A percentile compares a stretch with the other conserved stretches of the same genome.
Evolutionary conservation across 2,888 invertebrate genomes (phyloP).

Genomic region (Schrankia costaestrigalis): DNA sequence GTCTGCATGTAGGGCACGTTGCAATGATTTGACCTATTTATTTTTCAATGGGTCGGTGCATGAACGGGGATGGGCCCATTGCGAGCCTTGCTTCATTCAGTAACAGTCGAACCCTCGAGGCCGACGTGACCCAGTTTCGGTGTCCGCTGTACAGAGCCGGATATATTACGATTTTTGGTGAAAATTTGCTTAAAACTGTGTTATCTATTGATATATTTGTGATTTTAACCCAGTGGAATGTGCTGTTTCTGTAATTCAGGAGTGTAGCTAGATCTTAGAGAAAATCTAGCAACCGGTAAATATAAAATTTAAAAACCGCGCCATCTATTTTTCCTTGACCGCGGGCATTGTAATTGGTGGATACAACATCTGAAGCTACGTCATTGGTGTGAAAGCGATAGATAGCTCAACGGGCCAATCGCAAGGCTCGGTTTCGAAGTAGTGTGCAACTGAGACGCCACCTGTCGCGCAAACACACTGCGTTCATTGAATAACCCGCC

Average conservation of each 20-base stretch:
- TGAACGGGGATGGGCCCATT: slow-evolving; percentile 72
- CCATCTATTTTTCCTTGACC: slow-evolving; percentile 34
- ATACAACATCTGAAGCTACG: slow-evolving; percentile 29
- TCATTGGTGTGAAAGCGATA: slow-evolving; percentile 50
- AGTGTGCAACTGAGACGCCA: slow-evolving; percentile 68
- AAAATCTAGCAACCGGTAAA: slow-evolving; percentile 30
- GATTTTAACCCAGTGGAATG: slow-evolving; percentile 7
- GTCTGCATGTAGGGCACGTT: slow-evolving; percentile 68
- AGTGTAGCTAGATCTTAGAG: slow-evolving; percentile 11
- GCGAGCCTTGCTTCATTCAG: slow-evolving; percentile 72
- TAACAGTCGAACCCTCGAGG: slow-evolving; percentile 68
- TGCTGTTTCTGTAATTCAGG: slow-evolving; percentile 9
- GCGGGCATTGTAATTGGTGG: slow-evolving; percentile 49
- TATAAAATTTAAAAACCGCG: slow-evolving; percentile 53
- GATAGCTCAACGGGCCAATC: slow-evolving; percentile 47
- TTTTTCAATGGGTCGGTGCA: slow-evolving; percentile 76
- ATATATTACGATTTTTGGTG: slow-evolving; percentile 9
- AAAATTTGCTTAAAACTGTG: slow-evolving; percentile 8
- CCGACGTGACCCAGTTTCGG: slow-evolving; percentile 66
- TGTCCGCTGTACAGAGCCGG: slow-evolving; percentile 27
- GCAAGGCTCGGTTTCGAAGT: slow-evolving; percentile 28
- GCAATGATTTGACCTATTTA: slow-evolving; percentile 79
- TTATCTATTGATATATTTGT: slow-evolving; percentile 5
- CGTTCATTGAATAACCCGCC: slow-evolving; percentile 75
- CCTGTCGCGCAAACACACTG: slow-evolving; percentile 67